Conservation (phyloP, 2,888 invertebrate genomes). For the Aelia acuminata region DNA sequence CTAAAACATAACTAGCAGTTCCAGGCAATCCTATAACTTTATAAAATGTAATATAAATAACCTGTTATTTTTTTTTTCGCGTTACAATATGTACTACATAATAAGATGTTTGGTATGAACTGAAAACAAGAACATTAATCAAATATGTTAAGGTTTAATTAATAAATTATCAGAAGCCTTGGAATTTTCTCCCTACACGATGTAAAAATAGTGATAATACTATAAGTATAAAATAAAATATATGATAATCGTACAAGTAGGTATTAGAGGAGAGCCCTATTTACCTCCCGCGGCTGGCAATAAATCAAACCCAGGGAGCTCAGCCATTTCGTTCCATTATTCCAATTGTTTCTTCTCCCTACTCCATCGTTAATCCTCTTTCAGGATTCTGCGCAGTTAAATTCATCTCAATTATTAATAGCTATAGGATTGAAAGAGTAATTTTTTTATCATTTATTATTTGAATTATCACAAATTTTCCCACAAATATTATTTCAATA, state of each 20-base stretch:
- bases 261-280: background rate
- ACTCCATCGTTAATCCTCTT: background rate
- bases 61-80: no score
- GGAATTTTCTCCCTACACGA: no score
- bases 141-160: no score
- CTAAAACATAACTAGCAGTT: no score
- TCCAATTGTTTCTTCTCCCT: constrained; percentile 23
- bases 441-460: background rate
- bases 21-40: no score
- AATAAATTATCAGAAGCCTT: no score
- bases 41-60: no score
- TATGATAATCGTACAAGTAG: constrained; percentile 12
- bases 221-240: background rate
- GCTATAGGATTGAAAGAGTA: background rate
- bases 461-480: background rate
- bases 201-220: background rate
- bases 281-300: background rate
- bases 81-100: no score
- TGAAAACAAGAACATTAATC: no score
- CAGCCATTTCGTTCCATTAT: constrained; percentile 21
- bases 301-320: constrained; percentile 21
- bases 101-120: no score
- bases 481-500: no score
- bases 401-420: background rate
- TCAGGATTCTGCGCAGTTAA: background rate